Evolutionary conservation across 2,888 invertebrate species (phyloP), one percentile per base, ranked within the genome.

Genomic region (Formica aserva): DNA sequence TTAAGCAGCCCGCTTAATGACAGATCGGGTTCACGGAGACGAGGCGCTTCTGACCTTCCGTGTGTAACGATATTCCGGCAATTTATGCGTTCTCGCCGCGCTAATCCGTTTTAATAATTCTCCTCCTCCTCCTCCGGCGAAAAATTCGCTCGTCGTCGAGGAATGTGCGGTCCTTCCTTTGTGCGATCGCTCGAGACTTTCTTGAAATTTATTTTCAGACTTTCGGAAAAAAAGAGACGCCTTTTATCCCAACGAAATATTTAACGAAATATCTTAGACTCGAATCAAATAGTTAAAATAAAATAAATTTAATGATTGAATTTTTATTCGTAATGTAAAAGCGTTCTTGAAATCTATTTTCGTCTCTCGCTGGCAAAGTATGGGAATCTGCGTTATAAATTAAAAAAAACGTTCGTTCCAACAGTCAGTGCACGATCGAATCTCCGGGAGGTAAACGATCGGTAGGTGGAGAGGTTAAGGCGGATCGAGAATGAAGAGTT

Each of bases 1-100:
- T 94, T 94, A 94, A 92, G 92, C 91, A 90, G 88, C 91, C 87
- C 87, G 91, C 92, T 52, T 94, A 93, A 93, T 93, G 93, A 93
- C 93, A 92, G 93, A 93, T 93, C 93, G 92, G 89, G 92, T 93
- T 93, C 91, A 86, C 85, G 83, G 67, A 45, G 82, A 71, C 86
- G 85, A 87, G 78, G 66, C 82, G 83, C 66, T 86, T 60, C 66
- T 32, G 62, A 60, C 74, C 60, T 55, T 74, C 78, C 57, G 65
- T 71, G 76, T 81, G 82, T 89, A 89, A 88, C 88, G 78, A 78
- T 82, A 87, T 91, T 86, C 85, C 76, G 80, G 76, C 88, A 87
- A 90, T 91, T 91, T 90, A 52, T 81, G 80, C 86, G 75, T 83
- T 83, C 72, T 87, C 88, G 83, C 83, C 80, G 77, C 66, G 90